Base-by-base conservation (phyloP, 2,113 vertebrate species). In the Daboia siamensis region DNA sequence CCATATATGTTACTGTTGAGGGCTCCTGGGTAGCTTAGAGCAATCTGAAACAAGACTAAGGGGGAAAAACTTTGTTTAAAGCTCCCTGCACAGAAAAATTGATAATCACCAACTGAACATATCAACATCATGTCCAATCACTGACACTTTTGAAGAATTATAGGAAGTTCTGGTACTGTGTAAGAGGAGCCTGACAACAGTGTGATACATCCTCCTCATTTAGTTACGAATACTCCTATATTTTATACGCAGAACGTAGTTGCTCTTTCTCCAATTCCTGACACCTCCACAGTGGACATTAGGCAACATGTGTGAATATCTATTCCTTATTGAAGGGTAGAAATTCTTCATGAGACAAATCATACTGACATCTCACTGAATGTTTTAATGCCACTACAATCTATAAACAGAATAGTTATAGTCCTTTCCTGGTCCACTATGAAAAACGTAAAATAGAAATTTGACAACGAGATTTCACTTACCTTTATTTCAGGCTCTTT, bases 401-500 rank as follows among this genome's bases (percentile, higher is more conserved):
- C 44, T 33, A 11, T 29, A 51, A 90, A 51, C 24, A 33, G 15
- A 90, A 51, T 4, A 51, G 13, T 80, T 10, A 89, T 59, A 10
- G 33, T 7, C 6, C 6, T 46, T 57, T 23, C 24, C 39, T 55
- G 26, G n/a, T 59, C 24, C 26, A 33, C 33, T n/a, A 59, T 6
- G 26, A 7, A 89, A 33, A 94, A 29, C 17, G 56, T 2, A 15
- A 0, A 92, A 91, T 74, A 92, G 20, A 12, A 80, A 90, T 57
- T 44, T 17, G 89, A 59, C 24, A 95, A 91, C 91, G 91, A 92
- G 89, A 85, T 93, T 95, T 93, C 57, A 94, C 94, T 95, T 98
- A 99, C 99, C 99, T 99, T 99, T 96, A 99, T 97, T 95, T 99
- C 99, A 74, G 99, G 99, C 94, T 99, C 99, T 96, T 99, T 99